These are phyloP conservation scores for Melanophora roralis DNA, from an alignment of 2,888 invertebrate genomes.

Conservation along the genomic window DNA sequence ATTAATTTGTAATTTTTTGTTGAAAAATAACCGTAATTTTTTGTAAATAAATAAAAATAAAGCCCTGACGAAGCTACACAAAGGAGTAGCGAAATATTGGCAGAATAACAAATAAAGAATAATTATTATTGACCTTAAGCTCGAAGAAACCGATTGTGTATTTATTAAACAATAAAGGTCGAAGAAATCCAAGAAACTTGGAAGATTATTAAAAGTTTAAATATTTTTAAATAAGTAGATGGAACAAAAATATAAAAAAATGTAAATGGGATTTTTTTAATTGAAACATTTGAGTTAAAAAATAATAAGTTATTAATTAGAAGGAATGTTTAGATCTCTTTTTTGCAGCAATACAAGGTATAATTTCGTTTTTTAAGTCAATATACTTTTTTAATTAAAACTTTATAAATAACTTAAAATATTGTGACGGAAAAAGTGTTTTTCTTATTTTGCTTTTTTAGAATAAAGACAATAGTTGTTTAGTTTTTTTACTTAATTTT, in stretches of 20 bases:
- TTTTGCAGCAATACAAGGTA: slow-evolving; percentile 29
- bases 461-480: slow-evolving; percentile 26
- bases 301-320: slow-evolving; percentile 7
- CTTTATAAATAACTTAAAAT: slow-evolving; percentile 50
- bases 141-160: no score
- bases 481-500: slow-evolving; percentile 37
- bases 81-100: no score
- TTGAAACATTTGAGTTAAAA: neutral
- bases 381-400: slow-evolving; percentile 35
- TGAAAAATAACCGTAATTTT: no score
- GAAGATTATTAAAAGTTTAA: no score
- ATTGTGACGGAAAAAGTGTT: slow-evolving; percentile 51
- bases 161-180: no score
- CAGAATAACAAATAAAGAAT: no score
- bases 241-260: slow-evolving; percentile 7
- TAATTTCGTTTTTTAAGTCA: slow-evolving; percentile 31
- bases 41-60: no score
- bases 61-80: no score
- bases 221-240: slow-evolving; percentile 34
- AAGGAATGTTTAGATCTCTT: slow-evolving; percentile 42
- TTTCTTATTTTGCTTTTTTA: slow-evolving; percentile 10
- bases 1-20: no score
- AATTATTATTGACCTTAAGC: no score
- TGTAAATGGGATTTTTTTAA: neutral
- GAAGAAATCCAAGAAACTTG: no score